Percentiles rank a stretch among this genome's conserved stretches.
Evolutionary conservation across 2,888 invertebrate genomes (phyloP).

Genomic region (Lithophane semibrunnea): DNA sequence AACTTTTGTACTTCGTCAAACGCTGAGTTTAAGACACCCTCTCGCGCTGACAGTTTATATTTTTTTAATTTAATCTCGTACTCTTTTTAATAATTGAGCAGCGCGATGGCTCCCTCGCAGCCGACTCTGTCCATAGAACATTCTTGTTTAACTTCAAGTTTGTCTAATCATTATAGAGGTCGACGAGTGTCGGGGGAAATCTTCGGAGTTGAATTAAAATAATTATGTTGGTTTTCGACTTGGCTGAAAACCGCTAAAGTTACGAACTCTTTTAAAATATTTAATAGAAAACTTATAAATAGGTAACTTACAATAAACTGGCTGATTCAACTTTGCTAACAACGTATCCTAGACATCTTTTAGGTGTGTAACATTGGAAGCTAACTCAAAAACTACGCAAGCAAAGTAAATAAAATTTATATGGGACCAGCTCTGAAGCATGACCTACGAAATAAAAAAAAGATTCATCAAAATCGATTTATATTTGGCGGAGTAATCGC

Average conservation of each 20-base stretch:
- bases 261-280: constrained; percentile 55
- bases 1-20: constrained; percentile 84
- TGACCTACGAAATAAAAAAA: too few species aligned
- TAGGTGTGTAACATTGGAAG: too few species aligned
- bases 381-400: too few species aligned
- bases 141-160: constrained; percentile 72
- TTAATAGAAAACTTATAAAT: constrained; percentile 56
- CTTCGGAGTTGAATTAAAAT: constrained; percentile 70
- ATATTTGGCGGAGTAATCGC: too few species aligned
- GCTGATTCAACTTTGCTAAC: constrained; percentile 36
- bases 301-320: constrained; percentile 35
- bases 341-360: constrained; percentile 38
- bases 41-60: constrained; percentile 73
- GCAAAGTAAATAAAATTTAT: too few species aligned
- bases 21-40: constrained; percentile 70
- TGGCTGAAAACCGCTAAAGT: constrained; percentile 52
- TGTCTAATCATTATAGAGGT: constrained; percentile 76
- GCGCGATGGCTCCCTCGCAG: constrained; percentile 64
- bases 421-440: too few species aligned
- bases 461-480: too few species aligned
- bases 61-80: constrained; percentile 80
- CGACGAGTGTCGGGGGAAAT: constrained; percentile 82
- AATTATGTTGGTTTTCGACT: constrained; percentile 66
- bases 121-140: constrained; percentile 66
- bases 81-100: constrained; percentile 72